Evolutionary conservation across 1,140 invertebrate species (phyloP).

Genomic region (Drosophila ambigua): DNA sequence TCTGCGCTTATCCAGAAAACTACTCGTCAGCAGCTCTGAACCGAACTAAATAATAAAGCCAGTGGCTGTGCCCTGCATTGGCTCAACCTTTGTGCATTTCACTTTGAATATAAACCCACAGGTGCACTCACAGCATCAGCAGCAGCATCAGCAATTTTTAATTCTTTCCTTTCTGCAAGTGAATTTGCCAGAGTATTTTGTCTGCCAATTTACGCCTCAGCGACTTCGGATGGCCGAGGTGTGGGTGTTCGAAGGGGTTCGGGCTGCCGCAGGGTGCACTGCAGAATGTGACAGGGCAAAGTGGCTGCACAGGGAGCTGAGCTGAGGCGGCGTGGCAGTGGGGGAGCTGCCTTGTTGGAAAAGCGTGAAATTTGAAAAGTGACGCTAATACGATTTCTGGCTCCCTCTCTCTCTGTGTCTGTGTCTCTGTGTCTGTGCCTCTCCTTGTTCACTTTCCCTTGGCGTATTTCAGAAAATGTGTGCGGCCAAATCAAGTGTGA

Average conservation of each 20-base stretch:
- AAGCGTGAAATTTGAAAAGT: conserved; percentile 76
- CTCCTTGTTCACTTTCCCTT: conserved; percentile 8
- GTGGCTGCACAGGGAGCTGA: neutral
- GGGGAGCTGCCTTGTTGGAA: conserved; percentile 15
- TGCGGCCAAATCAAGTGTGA: conserved; percentile 65
- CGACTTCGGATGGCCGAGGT: conserved; percentile 27
- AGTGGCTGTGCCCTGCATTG: neutral
- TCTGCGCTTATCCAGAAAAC: too few species aligned
- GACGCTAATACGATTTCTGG: conserved; percentile 72
- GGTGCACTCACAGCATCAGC: conserved; percentile 12
- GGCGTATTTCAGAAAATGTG: neutral
- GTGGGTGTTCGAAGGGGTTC: neutral
- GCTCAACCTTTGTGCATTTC: conserved; percentile 17
- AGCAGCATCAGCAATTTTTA: conserved; percentile 9
- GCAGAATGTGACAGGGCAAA: conserved; percentile 23
- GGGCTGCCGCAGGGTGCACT: neutral
- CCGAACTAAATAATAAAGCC: too few species aligned
- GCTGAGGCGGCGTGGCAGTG: neutral
- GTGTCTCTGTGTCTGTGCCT: neutral
- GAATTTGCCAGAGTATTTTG: conserved; percentile 35
- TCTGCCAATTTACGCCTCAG: conserved; percentile 56
- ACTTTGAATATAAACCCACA: conserved; percentile 33
- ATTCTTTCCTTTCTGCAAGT: conserved; percentile 11
- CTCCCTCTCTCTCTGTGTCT: neutral
- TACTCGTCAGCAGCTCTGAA: too few species aligned